These are phyloP conservation scores for Tetrapedia diversipes DNA, from an alignment of 2,888 invertebrate species.

Conservation along the genomic window DNA sequence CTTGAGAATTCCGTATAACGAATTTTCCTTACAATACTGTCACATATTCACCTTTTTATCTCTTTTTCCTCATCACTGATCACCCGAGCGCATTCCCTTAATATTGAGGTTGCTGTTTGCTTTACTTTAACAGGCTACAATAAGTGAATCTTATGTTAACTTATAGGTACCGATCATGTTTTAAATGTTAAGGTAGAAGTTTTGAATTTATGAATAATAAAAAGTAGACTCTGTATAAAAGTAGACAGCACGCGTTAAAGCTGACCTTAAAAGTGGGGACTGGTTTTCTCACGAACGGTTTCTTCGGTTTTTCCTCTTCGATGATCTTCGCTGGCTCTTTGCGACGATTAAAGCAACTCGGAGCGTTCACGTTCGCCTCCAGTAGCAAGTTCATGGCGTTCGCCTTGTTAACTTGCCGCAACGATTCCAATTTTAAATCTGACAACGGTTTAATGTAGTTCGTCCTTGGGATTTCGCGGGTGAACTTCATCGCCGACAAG, in stretches of 20 bases:
- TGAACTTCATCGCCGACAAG: slow-evolving; percentile 14
- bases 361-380: slow-evolving; percentile 41
- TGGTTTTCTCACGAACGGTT: slow-evolving; percentile 13
- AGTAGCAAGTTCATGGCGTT: slow-evolving; percentile 49
- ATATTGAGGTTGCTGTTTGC: slow-evolving; percentile 55
- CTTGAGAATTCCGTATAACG: too few species aligned
- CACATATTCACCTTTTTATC: slow-evolving; percentile 52
- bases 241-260: too few species aligned
- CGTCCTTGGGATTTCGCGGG: slow-evolving; percentile 49
- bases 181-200: too few species aligned
- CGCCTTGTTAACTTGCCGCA: slow-evolving; percentile 47
- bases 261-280: slow-evolving; percentile 49
- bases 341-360: slow-evolving; percentile 22
- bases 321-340: neutral
- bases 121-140: slow-evolving; percentile 59
- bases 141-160: neutral
- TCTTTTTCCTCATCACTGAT: slow-evolving; percentile 59
- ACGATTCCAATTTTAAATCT: slow-evolving; percentile 44
- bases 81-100: slow-evolving; percentile 62
- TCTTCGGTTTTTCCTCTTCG: neutral
- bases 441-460: slow-evolving; percentile 52
- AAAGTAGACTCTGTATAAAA: too few species aligned
- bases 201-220: too few species aligned
- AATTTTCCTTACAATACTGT: too few species aligned
- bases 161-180: neutral